Conservation (phyloP, 2,113 vertebrate species). For the Platycercus adscitus region DNA sequence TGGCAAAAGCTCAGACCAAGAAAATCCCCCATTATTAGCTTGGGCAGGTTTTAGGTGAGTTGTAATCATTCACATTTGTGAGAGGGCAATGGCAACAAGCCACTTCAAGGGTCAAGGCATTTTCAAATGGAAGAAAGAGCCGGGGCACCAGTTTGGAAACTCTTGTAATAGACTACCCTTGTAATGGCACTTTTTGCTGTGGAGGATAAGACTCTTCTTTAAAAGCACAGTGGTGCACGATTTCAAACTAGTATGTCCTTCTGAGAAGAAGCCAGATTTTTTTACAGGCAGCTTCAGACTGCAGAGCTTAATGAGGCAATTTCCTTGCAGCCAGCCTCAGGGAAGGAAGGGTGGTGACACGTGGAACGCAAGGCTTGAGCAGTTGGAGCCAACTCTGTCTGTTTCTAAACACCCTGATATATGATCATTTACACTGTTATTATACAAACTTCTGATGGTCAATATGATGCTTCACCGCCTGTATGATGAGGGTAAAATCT, state of each 20-base stretch:
- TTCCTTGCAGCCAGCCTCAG: slow-evolving; percentile 36
- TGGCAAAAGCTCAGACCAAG: background rate
- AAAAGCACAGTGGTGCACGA: background rate
- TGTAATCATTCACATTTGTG: background rate
- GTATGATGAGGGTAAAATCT: background rate
- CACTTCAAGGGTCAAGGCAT: background rate
- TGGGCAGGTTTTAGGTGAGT: background rate
- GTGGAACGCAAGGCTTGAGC: background rate
- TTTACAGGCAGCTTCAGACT: background rate
- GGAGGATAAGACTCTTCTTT: background rate
- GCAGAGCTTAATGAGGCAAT: slow-evolving; percentile 46
- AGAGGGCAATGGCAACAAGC: background rate
- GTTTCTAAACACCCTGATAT: background rate
- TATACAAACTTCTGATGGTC: background rate
- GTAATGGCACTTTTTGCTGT: background rate
- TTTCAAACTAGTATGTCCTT: background rate
- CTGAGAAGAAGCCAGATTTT: slow-evolving; percentile 25
- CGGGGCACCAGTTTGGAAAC: background rate
- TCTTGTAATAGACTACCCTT: background rate
- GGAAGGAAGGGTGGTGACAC: slow-evolving; percentile 49
- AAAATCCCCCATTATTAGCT: background rate
- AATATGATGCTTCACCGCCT: background rate
- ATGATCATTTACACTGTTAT: background rate
- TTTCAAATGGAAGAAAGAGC: background rate
- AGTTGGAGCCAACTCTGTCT: background rate